Evolutionary conservation across 2,797 vertebrate species (phyloP).

Genomic region (Falco biarmicus): DNA sequence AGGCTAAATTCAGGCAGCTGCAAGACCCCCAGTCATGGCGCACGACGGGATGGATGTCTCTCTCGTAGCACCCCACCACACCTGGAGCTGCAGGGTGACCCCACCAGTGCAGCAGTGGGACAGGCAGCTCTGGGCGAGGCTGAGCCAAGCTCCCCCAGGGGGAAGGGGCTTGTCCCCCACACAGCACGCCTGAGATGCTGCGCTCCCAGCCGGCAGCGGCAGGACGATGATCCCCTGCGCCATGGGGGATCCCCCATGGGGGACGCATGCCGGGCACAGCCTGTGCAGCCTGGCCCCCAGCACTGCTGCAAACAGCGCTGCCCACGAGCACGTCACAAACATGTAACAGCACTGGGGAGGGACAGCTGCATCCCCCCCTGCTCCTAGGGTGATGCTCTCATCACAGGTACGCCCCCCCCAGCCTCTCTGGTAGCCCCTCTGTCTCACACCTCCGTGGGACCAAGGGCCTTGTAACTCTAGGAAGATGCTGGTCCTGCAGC

Average conservation of each 20-base stretch:
- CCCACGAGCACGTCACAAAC: not conserved
- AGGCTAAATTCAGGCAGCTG: not conserved
- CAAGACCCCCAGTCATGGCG: not conserved
- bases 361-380: no score
- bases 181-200: accelerated
- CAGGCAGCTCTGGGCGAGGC: not conserved
- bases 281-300: not conserved
- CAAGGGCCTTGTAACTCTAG: not conserved
- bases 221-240: accelerated
- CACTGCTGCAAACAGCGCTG: accelerated
- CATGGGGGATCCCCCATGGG: not conserved
- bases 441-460: not conserved
- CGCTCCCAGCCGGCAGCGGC: accelerated
- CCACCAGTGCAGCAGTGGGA: not conserved
- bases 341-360: not conserved
- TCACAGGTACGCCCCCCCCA: not conserved
- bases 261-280: accelerated
- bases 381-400: not conserved
- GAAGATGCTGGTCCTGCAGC: not conserved
- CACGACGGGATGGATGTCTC: not conserved
- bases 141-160: not conserved
- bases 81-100: not conserved
- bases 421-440: not conserved
- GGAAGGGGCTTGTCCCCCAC: accelerated
- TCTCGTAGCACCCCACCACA: not conserved